Percentiles rank a stretch among this genome's conserved stretches.
phyloP scores from a whole-genome alignment of 2,113 vertebrate species.

The Trochalopteron elliotii region DNA sequence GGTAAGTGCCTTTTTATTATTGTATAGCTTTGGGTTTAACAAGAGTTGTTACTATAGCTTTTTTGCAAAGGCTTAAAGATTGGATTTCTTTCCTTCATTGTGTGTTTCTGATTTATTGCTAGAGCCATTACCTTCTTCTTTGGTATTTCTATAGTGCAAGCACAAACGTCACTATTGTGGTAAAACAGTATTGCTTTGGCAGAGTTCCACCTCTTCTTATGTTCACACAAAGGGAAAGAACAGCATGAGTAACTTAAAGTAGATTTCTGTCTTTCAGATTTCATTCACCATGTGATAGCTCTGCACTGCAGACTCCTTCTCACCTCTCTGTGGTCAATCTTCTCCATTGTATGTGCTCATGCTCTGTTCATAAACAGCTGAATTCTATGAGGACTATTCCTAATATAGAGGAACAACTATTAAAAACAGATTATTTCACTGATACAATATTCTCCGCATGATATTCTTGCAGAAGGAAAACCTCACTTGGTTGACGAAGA shows the following conservation, averaged over 20 bases:
- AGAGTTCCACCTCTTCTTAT: neutral
- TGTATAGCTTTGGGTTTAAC: neutral
- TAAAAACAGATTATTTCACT: neutral
- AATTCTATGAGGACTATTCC: neutral
- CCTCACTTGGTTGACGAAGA: neutral
- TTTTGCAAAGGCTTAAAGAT: neutral
- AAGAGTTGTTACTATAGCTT: neutral
- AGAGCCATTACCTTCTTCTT: neutral
- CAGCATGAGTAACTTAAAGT: neutral
- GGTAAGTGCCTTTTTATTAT: conserved; percentile 76
- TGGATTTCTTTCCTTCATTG: neutral
- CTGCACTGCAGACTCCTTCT: neutral
- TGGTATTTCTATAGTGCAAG: neutral
- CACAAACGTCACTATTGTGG: neutral
- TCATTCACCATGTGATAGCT: neutral
- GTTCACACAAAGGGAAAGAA: neutral
- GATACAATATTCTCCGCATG: neutral
- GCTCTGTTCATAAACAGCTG: neutral
- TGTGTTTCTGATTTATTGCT: neutral
- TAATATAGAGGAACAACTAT: neutral
- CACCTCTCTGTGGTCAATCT: neutral
- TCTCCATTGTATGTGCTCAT: neutral
- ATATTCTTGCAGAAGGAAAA: neutral
- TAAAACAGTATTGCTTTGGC: neutral
- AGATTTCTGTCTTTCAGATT: neutral